A percentile compares a stretch with the other conserved stretches of the same genome.
Evolutionary conservation across 53 echinoderm and acorn worm species (phyloP).

Genomic region (Pentamera pediparva): DNA sequence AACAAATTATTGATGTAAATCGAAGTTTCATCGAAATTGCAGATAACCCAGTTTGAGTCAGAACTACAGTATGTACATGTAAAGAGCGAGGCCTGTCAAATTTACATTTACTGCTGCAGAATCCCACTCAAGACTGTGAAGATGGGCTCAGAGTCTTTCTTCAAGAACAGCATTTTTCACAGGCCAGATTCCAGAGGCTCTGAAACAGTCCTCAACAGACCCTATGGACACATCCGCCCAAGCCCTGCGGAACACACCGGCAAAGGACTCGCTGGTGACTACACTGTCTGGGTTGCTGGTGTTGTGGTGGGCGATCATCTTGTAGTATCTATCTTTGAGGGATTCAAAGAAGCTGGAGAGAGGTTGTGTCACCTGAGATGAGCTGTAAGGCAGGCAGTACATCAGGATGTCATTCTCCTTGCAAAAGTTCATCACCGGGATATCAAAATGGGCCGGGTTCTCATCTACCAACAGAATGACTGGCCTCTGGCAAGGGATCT

Average conservation of each 20-base stretch:
- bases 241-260: neutral
- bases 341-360: neutral
- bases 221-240: neutral
- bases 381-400: neutral
- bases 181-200: neutral
- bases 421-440: neutral
- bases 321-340: neutral
- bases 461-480: no score
- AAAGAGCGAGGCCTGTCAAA: no score
- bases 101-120: no score
- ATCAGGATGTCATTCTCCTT: slow-evolving; percentile 7
- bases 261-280: slow-evolving; percentile 14
- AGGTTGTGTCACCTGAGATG: neutral
- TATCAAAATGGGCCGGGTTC: no score
- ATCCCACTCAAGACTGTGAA: no score
- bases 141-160: no score
- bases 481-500: no score
- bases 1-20: no score
- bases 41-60: no score
- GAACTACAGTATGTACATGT: no score
- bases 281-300: neutral
- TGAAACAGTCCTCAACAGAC: neutral
- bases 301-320: neutral
- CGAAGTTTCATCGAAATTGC: no score
- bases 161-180: no score